Evolutionary conservation across 2,113 vertebrate species (phyloP).

Genomic region (Ondatra zibethicus): DNA sequence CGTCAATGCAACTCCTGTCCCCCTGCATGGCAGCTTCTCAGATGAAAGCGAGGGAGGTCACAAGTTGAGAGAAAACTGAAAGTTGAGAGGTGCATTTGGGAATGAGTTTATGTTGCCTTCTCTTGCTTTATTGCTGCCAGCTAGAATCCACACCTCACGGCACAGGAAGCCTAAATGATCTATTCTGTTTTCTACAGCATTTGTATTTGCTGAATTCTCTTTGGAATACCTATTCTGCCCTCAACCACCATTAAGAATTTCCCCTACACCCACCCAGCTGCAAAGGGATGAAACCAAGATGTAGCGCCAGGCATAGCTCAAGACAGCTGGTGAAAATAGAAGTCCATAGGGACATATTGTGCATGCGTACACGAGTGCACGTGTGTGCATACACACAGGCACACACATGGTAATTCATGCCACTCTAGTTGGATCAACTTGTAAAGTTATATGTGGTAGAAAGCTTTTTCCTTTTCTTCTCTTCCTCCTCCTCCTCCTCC

Average conservation of each 20-base stretch:
- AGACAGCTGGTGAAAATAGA: not conserved
- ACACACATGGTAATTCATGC: not conserved
- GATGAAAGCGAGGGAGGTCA: not conserved
- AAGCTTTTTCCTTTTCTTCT: not conserved
- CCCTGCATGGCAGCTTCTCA: conserved; percentile 4
- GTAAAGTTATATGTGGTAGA: not conserved
- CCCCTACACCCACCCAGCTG: not conserved
- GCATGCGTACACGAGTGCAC: accelerated
- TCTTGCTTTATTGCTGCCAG: no score
- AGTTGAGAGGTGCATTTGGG: not conserved
- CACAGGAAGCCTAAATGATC: not conserved
- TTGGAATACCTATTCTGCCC: not conserved
- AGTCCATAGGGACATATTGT: not conserved
- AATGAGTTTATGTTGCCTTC: not conserved
- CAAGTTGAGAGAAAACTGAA: conserved; percentile 39
- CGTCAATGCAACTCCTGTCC: not conserved
- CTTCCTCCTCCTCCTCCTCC: no score
- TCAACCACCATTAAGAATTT: conserved; percentile 19
- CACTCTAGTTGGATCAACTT: not conserved
- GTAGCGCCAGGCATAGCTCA: not conserved
- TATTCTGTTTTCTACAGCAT: not conserved
- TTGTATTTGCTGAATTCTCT: not conserved
- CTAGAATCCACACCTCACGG: not conserved
- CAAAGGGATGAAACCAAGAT: not conserved
- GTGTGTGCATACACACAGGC: accelerated